phyloP scores from a whole-genome alignment of 37 sponge, comb jelly and placozoan genomes.

The Diacarnus erythraeanus region DNA sequence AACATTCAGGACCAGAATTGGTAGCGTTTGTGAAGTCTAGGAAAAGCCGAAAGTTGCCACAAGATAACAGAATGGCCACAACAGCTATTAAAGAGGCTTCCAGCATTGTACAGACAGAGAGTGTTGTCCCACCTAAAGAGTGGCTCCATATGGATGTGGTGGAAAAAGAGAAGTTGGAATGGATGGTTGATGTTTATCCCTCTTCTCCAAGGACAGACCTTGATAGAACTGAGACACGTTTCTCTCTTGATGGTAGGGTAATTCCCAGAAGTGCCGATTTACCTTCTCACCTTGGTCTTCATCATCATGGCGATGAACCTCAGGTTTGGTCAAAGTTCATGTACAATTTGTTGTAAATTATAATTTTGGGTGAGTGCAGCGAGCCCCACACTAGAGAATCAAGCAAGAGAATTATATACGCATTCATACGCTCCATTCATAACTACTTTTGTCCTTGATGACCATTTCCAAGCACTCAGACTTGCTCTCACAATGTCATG shows the following conservation, averaged over 20 bases:
- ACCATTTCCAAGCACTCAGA: background rate
- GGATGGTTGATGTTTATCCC: constrained; percentile 64
- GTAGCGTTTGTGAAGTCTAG: constrained; percentile 42
- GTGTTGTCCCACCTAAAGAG: background rate
- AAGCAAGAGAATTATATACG: too few relatives aligned
- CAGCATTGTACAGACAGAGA: background rate
- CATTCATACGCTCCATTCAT: background rate
- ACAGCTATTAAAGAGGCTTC: constrained; percentile 1
- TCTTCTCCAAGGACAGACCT: background rate
- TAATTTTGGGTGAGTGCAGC: too few relatives aligned
- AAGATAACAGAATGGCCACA: background rate
- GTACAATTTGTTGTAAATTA: too few relatives aligned
- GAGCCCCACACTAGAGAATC: too few relatives aligned
- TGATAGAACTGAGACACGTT: constrained; percentile 39
- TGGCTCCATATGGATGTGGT: constrained; percentile 86
- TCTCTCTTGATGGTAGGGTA: constrained; percentile 76
- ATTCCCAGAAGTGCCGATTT: constrained; percentile 47
- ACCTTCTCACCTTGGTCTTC: constrained; percentile 65
- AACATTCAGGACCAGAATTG: constrained; percentile 42
- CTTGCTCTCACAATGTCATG: background rate
- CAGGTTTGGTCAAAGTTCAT: too few relatives aligned
- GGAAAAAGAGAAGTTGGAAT: constrained; percentile 84
- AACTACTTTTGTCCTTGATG: background rate
- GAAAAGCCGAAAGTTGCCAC: background rate
- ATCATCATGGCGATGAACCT: constrained; percentile 93